Conservation (phyloP, 2,797 vertebrate species). For the Mormyrus proboscirostris region DNA sequence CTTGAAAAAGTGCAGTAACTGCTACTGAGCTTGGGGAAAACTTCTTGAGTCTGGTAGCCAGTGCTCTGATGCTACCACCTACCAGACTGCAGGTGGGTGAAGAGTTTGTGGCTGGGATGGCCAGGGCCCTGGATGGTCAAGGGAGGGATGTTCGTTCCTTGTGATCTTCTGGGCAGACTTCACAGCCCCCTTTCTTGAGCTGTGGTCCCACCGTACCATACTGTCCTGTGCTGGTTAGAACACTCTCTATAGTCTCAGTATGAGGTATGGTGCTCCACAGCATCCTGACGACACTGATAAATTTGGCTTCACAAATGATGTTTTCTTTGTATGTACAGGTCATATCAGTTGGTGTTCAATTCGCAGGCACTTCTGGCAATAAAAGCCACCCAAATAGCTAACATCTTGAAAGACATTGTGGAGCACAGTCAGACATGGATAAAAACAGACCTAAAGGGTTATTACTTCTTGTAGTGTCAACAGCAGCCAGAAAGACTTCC, state of each 20-base stretch:
- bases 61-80: neutral
- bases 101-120: neutral
- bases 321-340: neutral
- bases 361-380: neutral
- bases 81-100: neutral
- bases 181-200: neutral
- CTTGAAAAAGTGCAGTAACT: neutral
- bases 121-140: neutral
- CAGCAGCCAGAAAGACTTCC: neutral
- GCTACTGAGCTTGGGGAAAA: neutral
- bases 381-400: neutral
- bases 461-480: neutral
- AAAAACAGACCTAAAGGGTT: neutral
- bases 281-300: neutral
- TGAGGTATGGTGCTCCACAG: no score
- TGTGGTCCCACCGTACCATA: neutral
- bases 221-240: neutral
- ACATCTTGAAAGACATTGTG: neutral
- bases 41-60: neutral
- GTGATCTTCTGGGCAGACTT: neutral
- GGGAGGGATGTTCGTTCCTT: neutral
- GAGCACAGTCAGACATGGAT: neutral
- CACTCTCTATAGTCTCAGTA: neutral
- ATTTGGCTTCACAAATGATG: neutral
- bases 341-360: neutral